phyloP scores from a whole-genome alignment of 2,888 invertebrate species.

The Falcaria lacertinaria region DNA sequence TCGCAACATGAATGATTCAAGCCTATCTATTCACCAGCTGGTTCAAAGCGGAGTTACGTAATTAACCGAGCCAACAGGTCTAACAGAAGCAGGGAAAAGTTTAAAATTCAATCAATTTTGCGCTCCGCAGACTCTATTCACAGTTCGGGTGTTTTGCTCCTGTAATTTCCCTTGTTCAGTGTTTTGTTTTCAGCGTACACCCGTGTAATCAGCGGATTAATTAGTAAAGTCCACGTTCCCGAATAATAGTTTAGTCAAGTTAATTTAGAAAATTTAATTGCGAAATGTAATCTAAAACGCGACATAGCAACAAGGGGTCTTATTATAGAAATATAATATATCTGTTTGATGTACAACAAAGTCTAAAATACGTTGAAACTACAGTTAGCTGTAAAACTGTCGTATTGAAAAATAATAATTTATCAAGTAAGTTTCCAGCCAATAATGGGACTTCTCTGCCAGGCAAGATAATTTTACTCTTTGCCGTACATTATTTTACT shows the following conservation, averaged over 20 bases:
- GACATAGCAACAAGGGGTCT: too few species aligned
- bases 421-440: too few species aligned
- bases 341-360: too few species aligned
- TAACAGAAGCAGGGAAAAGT: constrained; percentile 29
- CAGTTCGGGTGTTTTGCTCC: constrained; percentile 33
- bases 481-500: too few species aligned
- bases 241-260: background rate
- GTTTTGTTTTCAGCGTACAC: constrained; percentile 5
- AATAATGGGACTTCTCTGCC: too few species aligned
- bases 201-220: constrained; percentile 4
- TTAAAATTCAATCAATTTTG: constrained; percentile 61
- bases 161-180: constrained; percentile 22
- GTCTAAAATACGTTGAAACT: too few species aligned
- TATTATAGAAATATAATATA: too few species aligned
- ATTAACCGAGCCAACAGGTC: constrained; percentile 21
- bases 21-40: constrained; percentile 18
- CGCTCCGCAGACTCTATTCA: constrained; percentile 36
- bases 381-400: too few species aligned
- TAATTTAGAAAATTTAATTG: background rate
- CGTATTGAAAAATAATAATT: too few species aligned
- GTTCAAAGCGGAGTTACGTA: constrained; percentile 30
- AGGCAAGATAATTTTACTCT: too few species aligned
- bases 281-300: too few species aligned
- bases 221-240: constrained; percentile 1
- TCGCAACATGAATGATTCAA: constrained; percentile 20